A percentile compares a stretch with the other conserved stretches of the same genome.
Conservation (phyloP, 2,888 invertebrate species). For the Parasteatoda lunata region DNA sequence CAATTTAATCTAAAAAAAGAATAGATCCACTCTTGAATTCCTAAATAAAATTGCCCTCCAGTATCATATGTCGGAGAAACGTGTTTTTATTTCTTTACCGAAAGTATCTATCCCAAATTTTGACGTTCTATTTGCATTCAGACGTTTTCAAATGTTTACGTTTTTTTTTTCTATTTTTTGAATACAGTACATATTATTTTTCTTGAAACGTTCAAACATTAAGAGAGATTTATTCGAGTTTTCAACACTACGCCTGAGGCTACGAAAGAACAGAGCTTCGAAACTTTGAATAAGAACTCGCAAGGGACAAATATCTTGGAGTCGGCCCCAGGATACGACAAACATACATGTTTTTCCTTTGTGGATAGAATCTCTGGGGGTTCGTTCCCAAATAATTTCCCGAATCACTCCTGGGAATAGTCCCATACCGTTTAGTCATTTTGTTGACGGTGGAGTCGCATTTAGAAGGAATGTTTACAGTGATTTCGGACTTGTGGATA, state of each 20-base stretch:
- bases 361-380: slow-evolving; percentile 41
- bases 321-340: slow-evolving; percentile 23
- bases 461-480: background rate
- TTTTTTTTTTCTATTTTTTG: background rate
- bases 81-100: background rate
- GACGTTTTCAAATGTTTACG: slow-evolving; percentile 5
- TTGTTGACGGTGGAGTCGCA: slow-evolving; percentile 1
- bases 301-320: slow-evolving; percentile 51
- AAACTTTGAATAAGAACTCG: slow-evolving; percentile 54
- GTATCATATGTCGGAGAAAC: background rate
- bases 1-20: too few relatives aligned
- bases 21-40: too few relatives aligned
- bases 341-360: slow-evolving; percentile 51
- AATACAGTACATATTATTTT: slow-evolving; percentile 18
- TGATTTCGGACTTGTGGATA: slow-evolving; percentile 13
- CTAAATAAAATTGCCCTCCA: too few relatives aligned
- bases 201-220: slow-evolving; percentile 56
- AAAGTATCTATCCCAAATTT: slow-evolving; percentile 27
- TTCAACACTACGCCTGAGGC: slow-evolving; percentile 32
- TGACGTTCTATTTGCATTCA: slow-evolving; percentile 46
- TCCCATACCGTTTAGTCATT: slow-evolving; percentile 29
- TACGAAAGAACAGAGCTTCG: slow-evolving; percentile 18
- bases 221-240: slow-evolving; percentile 50
- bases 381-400: slow-evolving; percentile 40
- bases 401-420: slow-evolving; percentile 9